Evolutionary conservation across 2,113 vertebrate genomes (phyloP).

Genomic region (Oenanthe oenanthe): DNA sequence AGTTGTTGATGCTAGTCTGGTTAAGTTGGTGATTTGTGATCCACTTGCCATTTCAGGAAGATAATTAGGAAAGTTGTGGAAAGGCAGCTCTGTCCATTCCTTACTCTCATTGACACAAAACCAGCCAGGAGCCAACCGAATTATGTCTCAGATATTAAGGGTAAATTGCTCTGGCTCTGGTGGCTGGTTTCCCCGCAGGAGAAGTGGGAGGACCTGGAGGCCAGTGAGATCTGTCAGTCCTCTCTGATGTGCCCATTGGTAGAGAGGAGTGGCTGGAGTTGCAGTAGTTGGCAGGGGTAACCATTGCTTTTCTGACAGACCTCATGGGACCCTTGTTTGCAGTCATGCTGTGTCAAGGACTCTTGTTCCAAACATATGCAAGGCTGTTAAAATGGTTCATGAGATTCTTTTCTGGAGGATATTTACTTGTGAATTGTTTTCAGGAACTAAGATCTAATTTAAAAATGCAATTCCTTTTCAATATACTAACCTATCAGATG

Average conservation of each 20-base stretch:
- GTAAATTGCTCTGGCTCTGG: not conserved
- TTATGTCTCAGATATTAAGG: not conserved
- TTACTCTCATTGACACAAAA: not conserved
- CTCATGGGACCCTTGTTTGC: not conserved
- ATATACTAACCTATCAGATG: not conserved
- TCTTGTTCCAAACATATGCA: not conserved
- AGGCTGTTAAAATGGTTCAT: not conserved
- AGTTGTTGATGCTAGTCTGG: not conserved
- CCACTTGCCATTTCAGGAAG: not conserved
- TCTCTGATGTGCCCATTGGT: not conserved
- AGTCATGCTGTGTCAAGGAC: not conserved
- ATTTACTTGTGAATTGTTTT: not conserved
- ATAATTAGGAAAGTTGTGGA: not conserved
- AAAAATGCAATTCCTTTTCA: not conserved
- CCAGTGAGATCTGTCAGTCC: not conserved
- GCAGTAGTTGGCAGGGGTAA: not conserved
- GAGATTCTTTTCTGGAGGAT: not conserved
- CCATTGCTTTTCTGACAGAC: not conserved
- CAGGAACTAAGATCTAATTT: not conserved
- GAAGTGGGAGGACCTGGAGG: not conserved
- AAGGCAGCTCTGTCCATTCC: not conserved
- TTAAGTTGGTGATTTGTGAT: not conserved
- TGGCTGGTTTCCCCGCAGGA: not conserved
- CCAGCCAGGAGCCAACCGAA: not conserved
- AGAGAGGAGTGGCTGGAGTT: not conserved